phyloP scores from a whole-genome alignment of 2,888 invertebrate genomes.

The Notodonta dromedarius region DNA sequence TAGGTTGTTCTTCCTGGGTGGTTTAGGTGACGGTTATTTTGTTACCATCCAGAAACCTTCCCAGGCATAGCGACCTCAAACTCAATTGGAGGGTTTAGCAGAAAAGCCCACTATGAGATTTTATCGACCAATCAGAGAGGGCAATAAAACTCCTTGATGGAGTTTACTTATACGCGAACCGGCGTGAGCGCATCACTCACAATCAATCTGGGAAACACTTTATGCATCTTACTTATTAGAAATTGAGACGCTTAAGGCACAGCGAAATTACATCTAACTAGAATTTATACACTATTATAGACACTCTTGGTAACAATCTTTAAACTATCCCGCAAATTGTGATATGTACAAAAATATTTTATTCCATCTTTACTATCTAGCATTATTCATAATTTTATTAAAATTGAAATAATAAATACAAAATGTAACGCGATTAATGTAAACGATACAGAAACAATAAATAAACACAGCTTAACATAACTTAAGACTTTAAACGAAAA shows the following conservation, averaged over 20 bases:
- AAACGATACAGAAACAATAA: constrained; percentile 41
- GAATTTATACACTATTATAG: constrained; percentile 61
- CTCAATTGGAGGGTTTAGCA: too few relatives aligned
- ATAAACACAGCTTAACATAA: constrained; percentile 35
- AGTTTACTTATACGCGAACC: too few relatives aligned
- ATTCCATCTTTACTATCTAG: constrained; percentile 68
- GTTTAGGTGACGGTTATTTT: too few relatives aligned
- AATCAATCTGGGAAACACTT: constrained; percentile 36
- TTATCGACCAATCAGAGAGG: too few relatives aligned
- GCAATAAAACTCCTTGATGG: too few relatives aligned
- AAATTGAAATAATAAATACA: constrained; percentile 29
- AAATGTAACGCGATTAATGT: constrained; percentile 45
- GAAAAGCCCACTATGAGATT: too few relatives aligned
- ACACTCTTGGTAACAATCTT: constrained; percentile 79
- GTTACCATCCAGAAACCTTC: too few relatives aligned
- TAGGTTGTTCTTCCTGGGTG: too few relatives aligned
- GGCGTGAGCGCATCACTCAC: too few relatives aligned
- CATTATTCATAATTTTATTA: constrained; percentile 37
- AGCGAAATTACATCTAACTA: constrained; percentile 79
- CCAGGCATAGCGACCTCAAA: too few relatives aligned
- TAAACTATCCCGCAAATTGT: constrained; percentile 72
- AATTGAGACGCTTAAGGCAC: constrained; percentile 84
- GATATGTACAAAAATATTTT: constrained; percentile 84
- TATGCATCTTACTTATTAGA: constrained; percentile 71
- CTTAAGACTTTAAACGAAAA: constrained; percentile 29